Percentiles rank a stretch among this genome's conserved stretches.
Evolutionary conservation across 2,888 invertebrate genomes (phyloP).

Genomic region (Nasonia oneida): DNA sequence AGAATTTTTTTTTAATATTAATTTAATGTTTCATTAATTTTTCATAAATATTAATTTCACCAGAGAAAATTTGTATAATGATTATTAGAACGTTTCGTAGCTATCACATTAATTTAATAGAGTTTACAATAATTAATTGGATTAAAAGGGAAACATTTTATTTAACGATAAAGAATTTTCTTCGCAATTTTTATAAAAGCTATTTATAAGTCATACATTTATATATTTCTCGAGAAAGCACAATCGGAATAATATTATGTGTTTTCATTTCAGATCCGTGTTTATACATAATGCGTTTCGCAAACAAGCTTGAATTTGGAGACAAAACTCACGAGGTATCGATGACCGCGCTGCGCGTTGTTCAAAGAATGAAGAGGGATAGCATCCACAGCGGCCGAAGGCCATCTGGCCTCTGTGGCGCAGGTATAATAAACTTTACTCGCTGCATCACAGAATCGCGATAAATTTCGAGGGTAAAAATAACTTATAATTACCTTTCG

Average conservation of each 20-base stretch:
- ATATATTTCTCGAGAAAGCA: background rate
- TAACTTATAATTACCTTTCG: background rate
- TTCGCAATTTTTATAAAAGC: background rate
- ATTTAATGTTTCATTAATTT: no score
- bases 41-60: no score
- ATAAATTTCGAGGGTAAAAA: background rate
- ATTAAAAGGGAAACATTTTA: no score
- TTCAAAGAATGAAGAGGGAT: conserved; percentile 98
- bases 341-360: conserved; percentile 95
- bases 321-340: conserved; percentile 96
- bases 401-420: conserved; percentile 98
- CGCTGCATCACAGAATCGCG: background rate
- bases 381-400: conserved; percentile 97
- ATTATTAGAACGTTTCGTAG: no score
- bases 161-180: background rate
- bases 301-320: conserved; percentile 94
- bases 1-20: no score
- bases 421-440: conserved; percentile 82
- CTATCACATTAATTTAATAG: no score
- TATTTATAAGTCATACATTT: background rate
- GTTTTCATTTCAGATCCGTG: conserved; percentile 89
- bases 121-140: no score
- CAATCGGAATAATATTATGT: background rate
- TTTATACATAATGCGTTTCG: conserved; percentile 96
- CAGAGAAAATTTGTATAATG: no score